These are phyloP conservation scores for Geotria australis DNA, from an alignment of 2,797 vertebrate species.

Conservation along the genomic window DNA sequence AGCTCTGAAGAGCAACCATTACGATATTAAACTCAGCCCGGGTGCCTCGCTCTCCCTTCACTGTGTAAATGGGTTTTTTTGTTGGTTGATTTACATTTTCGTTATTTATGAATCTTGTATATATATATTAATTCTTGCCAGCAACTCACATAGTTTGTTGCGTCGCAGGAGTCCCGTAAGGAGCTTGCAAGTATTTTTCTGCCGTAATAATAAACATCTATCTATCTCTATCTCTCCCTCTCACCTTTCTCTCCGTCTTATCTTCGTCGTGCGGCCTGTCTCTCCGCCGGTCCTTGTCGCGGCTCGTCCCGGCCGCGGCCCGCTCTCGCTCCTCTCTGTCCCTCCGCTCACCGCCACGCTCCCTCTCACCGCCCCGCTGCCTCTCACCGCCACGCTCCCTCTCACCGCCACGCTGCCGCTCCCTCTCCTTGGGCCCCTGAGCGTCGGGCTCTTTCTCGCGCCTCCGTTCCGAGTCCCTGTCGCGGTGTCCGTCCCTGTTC, in stretches of 20 bases:
- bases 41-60: too few relatives aligned
- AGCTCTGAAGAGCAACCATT: too few relatives aligned
- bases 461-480: neutral
- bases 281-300: neutral
- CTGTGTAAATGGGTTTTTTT: too few relatives aligned
- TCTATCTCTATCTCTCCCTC: neutral
- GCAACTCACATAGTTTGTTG: too few relatives aligned
- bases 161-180: too few relatives aligned
- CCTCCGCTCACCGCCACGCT: slow-evolving; percentile 8
- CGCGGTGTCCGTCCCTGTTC: neutral
- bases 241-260: slow-evolving; percentile 26
- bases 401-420: slow-evolving; percentile 6
- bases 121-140: too few relatives aligned
- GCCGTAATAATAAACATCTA: too few relatives aligned
- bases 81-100: too few relatives aligned
- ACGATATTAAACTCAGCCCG: too few relatives aligned
- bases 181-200: too few relatives aligned
- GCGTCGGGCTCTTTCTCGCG: slow-evolving; percentile 8
- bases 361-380: slow-evolving; percentile 9
- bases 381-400: slow-evolving; percentile 5
- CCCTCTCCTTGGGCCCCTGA: slow-evolving; percentile 9
- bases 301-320: neutral
- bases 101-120: too few relatives aligned
- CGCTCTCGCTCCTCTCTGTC: slow-evolving; percentile 5
- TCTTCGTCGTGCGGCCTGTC: slow-evolving; percentile 4